Conservation (phyloP, 2,797 vertebrate species). For the Gymnoscopelus microlampas region DNA sequence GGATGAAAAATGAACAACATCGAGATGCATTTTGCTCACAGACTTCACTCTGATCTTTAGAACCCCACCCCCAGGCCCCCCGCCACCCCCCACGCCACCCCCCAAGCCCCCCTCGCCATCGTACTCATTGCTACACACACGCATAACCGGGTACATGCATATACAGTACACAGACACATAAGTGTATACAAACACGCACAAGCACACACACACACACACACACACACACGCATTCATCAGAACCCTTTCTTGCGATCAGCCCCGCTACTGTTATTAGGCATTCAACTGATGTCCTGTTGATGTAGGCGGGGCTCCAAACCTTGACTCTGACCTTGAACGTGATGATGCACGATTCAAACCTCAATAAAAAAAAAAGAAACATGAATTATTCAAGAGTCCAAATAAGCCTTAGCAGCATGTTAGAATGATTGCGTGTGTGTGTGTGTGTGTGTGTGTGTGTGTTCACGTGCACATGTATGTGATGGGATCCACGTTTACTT, state of each 20-base stretch:
- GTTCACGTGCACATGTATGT: constrained; percentile 1
- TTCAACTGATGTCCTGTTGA: constrained; percentile 59
- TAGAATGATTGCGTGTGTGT: constrained; percentile 30
- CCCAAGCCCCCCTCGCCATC: neutral
- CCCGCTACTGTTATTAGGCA: constrained; percentile 56
- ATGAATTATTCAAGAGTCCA: constrained; percentile 78
- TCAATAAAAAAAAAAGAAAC: constrained; percentile 51
- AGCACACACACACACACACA: neutral
- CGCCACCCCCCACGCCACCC: neutral
- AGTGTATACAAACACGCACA: neutral
- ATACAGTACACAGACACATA: neutral
- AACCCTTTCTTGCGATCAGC: constrained; percentile 31
- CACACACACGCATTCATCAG: constrained; percentile 19
- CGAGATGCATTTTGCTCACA: constrained; percentile 63
- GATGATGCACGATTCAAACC: constrained; percentile 69
- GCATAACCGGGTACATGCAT: neutral
- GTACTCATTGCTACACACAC: neutral
- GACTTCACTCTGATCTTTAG: constrained; percentile 58
- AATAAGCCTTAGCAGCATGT: constrained; percentile 52
- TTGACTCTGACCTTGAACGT: constrained; percentile 66
- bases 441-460: constrained; percentile 20
- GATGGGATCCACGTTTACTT: neutral
- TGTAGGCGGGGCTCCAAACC: constrained; percentile 54
- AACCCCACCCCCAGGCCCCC: constrained; percentile 12
- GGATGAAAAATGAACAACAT: constrained; percentile 59